Conservation (phyloP, 2,797 vertebrate genomes). For the Oreochromis mossambicus region DNA sequence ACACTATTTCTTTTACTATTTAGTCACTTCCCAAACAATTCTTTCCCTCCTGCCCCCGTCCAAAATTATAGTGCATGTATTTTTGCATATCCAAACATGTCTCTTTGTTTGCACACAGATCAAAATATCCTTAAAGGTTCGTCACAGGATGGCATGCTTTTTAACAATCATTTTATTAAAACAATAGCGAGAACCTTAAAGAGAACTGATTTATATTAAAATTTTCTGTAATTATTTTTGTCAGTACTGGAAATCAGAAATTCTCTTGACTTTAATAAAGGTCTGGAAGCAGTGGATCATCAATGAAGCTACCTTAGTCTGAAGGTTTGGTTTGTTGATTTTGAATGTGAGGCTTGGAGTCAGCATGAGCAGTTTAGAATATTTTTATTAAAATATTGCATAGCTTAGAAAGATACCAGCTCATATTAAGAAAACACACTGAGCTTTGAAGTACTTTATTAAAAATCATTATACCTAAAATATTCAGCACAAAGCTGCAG, state of each 20-base stretch:
- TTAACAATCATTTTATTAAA: not conserved
- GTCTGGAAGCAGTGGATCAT: not conserved
- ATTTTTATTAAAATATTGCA: not conserved
- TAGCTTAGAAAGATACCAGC: not conserved
- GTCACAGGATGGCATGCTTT: not conserved
- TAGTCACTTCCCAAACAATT: not conserved
- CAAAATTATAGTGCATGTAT: not conserved
- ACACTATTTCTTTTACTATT: not conserved
- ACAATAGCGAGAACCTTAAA: not conserved
- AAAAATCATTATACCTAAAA: not conserved
- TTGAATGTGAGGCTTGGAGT: not conserved
- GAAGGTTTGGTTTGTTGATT: not conserved
- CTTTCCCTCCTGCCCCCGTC: not conserved
- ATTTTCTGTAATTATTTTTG: not conserved
- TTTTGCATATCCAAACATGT: not conserved
- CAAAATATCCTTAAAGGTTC: not conserved
- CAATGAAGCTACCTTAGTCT: not conserved
- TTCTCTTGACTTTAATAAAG: not conserved
- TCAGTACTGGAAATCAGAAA: not conserved
- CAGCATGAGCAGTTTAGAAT: fast-evolving
- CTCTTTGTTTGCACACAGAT: not conserved
- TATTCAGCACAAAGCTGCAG: not conserved
- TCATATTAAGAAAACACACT: not conserved
- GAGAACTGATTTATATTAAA: not conserved
- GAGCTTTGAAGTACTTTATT: not conserved